Evolutionary conservation across 2,113 vertebrate genomes (phyloP).

Genomic region (Catagonus wagneri): DNA sequence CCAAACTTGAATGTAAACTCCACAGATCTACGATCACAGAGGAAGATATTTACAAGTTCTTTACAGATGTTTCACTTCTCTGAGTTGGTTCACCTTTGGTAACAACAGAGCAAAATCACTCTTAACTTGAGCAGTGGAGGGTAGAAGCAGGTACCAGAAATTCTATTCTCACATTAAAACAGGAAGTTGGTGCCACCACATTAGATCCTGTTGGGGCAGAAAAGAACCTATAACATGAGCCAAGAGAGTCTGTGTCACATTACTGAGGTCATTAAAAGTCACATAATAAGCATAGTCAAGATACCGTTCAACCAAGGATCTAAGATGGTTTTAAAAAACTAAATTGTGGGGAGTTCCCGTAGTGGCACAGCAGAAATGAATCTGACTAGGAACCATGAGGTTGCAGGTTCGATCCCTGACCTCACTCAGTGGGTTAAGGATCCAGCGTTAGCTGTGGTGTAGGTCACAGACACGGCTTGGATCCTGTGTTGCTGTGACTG

Average conservation of each 20-base stretch:
- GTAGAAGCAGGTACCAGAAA: not conserved
- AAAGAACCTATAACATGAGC: not conserved
- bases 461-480: too few species aligned
- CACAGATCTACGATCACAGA: not conserved
- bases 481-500: too few species aligned
- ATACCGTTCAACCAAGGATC: not conserved
- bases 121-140: not conserved
- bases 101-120: not conserved
- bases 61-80: constrained; percentile 32
- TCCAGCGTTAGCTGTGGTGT: too few species aligned
- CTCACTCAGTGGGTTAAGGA: too few species aligned
- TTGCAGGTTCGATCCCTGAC: too few species aligned
- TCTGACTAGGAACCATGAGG: too few species aligned
- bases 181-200: not conserved
- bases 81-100: not conserved
- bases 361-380: too few species aligned
- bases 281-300: not conserved
- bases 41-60: not conserved
- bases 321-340: not conserved
- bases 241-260: not conserved
- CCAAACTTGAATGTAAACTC: not conserved
- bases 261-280: not conserved
- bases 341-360: too few species aligned
- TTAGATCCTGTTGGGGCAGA: not conserved
- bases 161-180: not conserved